A percentile compares a stretch with the other conserved stretches of the same genome.
phyloP scores from a whole-genome alignment of 2,888 invertebrate species.

The Coenonympha arcania region DNA sequence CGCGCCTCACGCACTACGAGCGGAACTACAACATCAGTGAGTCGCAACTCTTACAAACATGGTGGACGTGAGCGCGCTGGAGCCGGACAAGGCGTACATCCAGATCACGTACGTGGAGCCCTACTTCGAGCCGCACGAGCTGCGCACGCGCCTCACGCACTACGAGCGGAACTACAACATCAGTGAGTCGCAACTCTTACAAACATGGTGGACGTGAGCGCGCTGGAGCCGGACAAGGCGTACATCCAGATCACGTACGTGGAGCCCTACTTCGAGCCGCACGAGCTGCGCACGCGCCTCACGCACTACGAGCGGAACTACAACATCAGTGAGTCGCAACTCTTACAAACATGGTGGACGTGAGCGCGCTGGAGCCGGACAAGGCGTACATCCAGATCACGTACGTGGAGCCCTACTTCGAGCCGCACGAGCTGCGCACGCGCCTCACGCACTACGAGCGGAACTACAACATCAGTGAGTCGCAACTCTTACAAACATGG shows the following conservation, averaged over 20 bases:
- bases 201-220: conserved; percentile 88
- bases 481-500: no score
- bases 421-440: conserved; percentile 90
- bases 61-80: conserved; percentile 84
- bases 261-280: conserved; percentile 96
- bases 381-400: conserved; percentile 98
- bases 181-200: no score
- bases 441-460: conserved; percentile 91
- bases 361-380: conserved; percentile 83
- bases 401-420: conserved; percentile 98
- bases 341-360: conserved; percentile 92
- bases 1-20: conserved; percentile 91
- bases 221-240: conserved; percentile 89
- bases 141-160: conserved; percentile 87
- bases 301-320: conserved; percentile 95
- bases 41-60: no score
- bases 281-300: conserved; percentile 87
- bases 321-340: conserved; percentile 91
- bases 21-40: conserved; percentile 94
- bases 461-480: conserved; percentile 94
- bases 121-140: conserved; percentile 94
- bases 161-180: conserved; percentile 96
- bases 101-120: conserved; percentile 99
- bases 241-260: conserved; percentile 99
- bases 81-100: conserved; percentile 92